Percentiles rank a stretch among this genome's conserved stretches.
These are phyloP conservation scores for Engystomops pustulosus DNA, from an alignment of 2,113 vertebrate genomes.

Conservation along the genomic window DNA sequence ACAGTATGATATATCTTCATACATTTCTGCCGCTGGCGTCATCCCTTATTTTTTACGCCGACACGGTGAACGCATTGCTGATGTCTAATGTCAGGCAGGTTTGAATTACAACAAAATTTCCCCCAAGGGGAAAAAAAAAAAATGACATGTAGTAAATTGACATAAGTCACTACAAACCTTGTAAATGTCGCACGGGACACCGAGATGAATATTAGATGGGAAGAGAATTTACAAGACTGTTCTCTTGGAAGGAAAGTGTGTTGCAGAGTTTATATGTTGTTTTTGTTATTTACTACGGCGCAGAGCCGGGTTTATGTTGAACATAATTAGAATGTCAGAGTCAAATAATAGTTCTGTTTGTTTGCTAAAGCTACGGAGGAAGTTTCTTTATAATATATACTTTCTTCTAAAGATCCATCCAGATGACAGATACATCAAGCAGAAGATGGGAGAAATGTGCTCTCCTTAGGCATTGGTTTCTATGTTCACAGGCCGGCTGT, in stretches of 20 bases:
- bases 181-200: slow-evolving; percentile 48
- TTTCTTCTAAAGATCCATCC: neutral
- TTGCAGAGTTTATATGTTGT: slow-evolving; percentile 38
- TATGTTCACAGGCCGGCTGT: neutral
- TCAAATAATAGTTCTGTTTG: slow-evolving; percentile 44
- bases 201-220: slow-evolving; percentile 54
- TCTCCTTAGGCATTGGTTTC: neutral
- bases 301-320: slow-evolving; percentile 10
- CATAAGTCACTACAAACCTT: slow-evolving; percentile 53
- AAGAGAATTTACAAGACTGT: slow-evolving; percentile 44
- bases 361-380: slow-evolving; percentile 9
- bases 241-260: slow-evolving; percentile 41
- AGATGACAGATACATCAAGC: neutral
- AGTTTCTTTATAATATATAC: slow-evolving; percentile 1
- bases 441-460: neutral
- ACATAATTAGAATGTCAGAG: slow-evolving; percentile 45
- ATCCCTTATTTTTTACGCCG: slow-evolving; percentile 52
- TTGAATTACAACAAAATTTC: slow-evolving; percentile 44
- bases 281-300: slow-evolving; percentile 45
- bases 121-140: slow-evolving; percentile 30
- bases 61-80: slow-evolving; percentile 29
- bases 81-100: slow-evolving; percentile 49
- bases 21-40: slow-evolving; percentile 7
- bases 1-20: slow-evolving; percentile 50
- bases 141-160: slow-evolving; percentile 51